phyloP scores from a whole-genome alignment of 1,140 invertebrate genomes.

The Hermetia illucens region DNA sequence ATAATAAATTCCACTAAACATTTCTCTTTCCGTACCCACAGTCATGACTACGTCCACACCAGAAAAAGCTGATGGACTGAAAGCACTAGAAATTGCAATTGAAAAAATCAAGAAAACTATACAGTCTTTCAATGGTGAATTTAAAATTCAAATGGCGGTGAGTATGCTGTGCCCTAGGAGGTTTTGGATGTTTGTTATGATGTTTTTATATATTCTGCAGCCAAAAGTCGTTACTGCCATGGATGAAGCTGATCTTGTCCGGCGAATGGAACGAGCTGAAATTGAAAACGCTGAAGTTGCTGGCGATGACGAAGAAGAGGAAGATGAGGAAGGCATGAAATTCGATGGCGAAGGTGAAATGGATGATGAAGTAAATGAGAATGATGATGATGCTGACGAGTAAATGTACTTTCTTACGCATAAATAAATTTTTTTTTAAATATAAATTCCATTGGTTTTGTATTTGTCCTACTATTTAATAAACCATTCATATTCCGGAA shows the following conservation, averaged over 20 bases:
- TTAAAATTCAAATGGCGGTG: slow-evolving; percentile 90
- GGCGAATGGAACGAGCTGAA: slow-evolving; percentile 87
- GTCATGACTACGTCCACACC: slow-evolving; percentile 97
- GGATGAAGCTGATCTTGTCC: slow-evolving; percentile 88
- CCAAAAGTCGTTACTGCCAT: slow-evolving; percentile 96
- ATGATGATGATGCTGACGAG: slow-evolving; percentile 14
- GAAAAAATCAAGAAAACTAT: slow-evolving; percentile 79
- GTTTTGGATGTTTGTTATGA: background rate
- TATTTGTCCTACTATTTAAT: no score
- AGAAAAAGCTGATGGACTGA: slow-evolving; percentile 86
- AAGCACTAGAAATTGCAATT: slow-evolving; percentile 76
- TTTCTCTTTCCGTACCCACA: slow-evolving; percentile 29
- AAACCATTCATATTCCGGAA: no score
- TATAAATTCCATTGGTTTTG: no score
- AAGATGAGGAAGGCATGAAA: slow-evolving; percentile 43
- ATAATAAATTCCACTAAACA: background rate
- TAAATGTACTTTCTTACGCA: no score
- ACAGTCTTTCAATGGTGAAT: slow-evolving; percentile 71
- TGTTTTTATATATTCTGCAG: slow-evolving; percentile 33
- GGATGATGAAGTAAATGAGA: slow-evolving; percentile 17
- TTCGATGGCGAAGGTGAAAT: slow-evolving; percentile 32
- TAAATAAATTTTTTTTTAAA: no score
- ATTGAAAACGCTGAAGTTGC: slow-evolving; percentile 88
- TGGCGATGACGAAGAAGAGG: slow-evolving; percentile 76
- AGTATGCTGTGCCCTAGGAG: slow-evolving; percentile 31